These are phyloP conservation scores for Branchipolynoe longqiensis DNA, from an alignment of 2,888 invertebrate species.

Conservation along the genomic window DNA sequence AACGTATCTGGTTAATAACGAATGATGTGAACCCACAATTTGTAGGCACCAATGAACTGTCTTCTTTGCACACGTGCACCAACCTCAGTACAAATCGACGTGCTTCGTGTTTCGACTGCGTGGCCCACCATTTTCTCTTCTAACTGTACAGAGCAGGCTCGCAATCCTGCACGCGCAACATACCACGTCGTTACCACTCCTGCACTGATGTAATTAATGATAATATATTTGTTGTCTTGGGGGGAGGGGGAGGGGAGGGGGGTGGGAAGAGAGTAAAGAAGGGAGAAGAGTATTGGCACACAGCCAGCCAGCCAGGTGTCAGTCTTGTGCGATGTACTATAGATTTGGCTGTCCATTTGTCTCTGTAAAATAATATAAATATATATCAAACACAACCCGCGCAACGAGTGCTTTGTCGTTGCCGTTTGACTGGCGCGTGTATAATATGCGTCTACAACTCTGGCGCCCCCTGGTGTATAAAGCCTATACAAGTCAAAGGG, in stretches of 20 bases:
- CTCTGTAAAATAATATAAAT: slow-evolving; percentile 40
- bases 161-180: neutral
- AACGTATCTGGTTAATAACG: no score
- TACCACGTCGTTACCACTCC: neutral
- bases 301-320: slow-evolving; percentile 29
- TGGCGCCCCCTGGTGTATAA: no score
- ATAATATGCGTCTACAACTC: no score
- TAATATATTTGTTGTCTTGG: slow-evolving; percentile 47
- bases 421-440: no score
- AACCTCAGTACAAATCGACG: neutral
- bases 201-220: slow-evolving; percentile 15
- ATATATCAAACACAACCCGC: neutral
- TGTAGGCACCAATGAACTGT: no score
- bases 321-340: slow-evolving; percentile 23
- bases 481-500: no score
- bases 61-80: no score
- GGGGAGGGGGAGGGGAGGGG: no score
- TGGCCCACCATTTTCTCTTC: no score
- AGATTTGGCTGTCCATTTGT: slow-evolving; percentile 33
- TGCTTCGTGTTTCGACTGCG: no score
- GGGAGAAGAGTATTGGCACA: neutral
- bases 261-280: no score
- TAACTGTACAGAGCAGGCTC: slow-evolving; percentile 3
- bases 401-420: neutral
- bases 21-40: no score